Conservation (phyloP, 1,140 invertebrate genomes). For the Calosoma granatense region DNA sequence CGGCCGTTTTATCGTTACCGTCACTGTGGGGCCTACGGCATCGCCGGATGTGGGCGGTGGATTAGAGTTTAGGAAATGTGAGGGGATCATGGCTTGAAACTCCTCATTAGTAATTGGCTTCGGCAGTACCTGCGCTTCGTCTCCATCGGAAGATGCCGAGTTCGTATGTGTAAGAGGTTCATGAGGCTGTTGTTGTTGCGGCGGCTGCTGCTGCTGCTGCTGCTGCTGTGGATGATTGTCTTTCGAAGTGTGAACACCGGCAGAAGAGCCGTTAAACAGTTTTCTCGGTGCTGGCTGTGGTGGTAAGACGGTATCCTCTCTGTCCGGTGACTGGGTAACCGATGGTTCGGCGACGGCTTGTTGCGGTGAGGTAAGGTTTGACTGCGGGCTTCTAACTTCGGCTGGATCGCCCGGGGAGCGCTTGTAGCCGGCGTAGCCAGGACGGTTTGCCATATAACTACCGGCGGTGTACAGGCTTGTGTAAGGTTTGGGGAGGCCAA, state of each 20-base stretch:
- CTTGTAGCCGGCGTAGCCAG: slow-evolving; percentile 50
- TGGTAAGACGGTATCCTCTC: slow-evolving; percentile 15
- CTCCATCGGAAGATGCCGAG: slow-evolving; percentile 26
- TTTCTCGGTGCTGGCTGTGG: slow-evolving; percentile 39
- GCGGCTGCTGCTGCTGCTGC: slow-evolving; percentile 31
- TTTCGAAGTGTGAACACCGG: slow-evolving; percentile 14
- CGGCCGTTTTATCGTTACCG: slow-evolving; percentile 63
- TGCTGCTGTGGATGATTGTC: slow-evolving; percentile 19
- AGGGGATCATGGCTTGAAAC: slow-evolving; percentile 87
- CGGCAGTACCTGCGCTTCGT: slow-evolving; percentile 45
- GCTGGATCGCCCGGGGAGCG: slow-evolving; percentile 42
- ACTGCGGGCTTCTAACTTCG: slow-evolving; percentile 19
- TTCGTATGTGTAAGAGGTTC: slow-evolving; percentile 17
- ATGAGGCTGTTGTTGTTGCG: slow-evolving; percentile 32
- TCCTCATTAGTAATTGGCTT: slow-evolving; percentile 82
- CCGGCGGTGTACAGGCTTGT: slow-evolving; percentile 49
- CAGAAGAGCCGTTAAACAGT: slow-evolving; percentile 27
- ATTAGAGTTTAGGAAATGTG: slow-evolving; percentile 59
- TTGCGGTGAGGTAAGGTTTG: not conserved
- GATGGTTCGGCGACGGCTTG: not conserved
- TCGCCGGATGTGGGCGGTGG: slow-evolving; percentile 44
- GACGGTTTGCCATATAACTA: slow-evolving; percentile 65
- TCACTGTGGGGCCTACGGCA: slow-evolving; percentile 44
- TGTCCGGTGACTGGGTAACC: not conserved
- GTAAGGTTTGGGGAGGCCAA: slow-evolving; percentile 50